phyloP scores from a whole-genome alignment of 2,888 invertebrate genomes.

The Polydesmus complanatus region DNA sequence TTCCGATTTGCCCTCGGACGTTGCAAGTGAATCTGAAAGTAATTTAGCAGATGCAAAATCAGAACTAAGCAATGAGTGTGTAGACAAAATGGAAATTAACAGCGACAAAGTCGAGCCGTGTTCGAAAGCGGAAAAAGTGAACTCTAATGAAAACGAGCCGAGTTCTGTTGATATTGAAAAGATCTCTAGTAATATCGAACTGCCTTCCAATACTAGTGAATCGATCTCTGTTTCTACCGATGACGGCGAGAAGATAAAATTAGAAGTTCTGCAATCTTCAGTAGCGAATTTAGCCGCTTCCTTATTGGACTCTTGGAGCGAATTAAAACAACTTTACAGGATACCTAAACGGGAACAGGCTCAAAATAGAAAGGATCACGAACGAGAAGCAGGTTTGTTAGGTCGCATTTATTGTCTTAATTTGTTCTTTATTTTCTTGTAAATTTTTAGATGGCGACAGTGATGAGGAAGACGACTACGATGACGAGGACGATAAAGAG shows the following conservation, averaged over 20 bases:
- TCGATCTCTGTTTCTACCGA: too few species aligned
- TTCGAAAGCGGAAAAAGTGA: too few species aligned
- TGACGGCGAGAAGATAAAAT: too few species aligned
- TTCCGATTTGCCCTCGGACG: not conserved
- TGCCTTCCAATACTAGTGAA: too few species aligned
- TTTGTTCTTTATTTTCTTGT: slow-evolving; percentile 29
- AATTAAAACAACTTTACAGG: slow-evolving; percentile 57
- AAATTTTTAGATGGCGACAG: slow-evolving; percentile 30
- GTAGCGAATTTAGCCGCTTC: slow-evolving; percentile 30
- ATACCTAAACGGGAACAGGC: slow-evolving; percentile 88
- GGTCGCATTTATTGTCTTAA: not conserved
- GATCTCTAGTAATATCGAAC: too few species aligned
- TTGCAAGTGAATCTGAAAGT: not conserved
- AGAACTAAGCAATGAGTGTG: not conserved
- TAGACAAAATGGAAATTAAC: not conserved
- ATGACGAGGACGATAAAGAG: not conserved
- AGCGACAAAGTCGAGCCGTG: not conserved
- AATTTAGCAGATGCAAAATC: not conserved
- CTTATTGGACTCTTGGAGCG: slow-evolving; percentile 58
- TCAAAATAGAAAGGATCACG: slow-evolving; percentile 90
- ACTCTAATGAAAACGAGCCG: too few species aligned
- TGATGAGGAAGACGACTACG: not conserved
- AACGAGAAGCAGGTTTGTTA: slow-evolving; percentile 63
- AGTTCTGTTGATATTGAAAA: too few species aligned
- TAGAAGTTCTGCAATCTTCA: too few species aligned